Evolutionary conservation across 2,888 invertebrate species (phyloP), one percentile per base, ranked within the genome.

Genomic region (Spilarctia lutea): DNA sequence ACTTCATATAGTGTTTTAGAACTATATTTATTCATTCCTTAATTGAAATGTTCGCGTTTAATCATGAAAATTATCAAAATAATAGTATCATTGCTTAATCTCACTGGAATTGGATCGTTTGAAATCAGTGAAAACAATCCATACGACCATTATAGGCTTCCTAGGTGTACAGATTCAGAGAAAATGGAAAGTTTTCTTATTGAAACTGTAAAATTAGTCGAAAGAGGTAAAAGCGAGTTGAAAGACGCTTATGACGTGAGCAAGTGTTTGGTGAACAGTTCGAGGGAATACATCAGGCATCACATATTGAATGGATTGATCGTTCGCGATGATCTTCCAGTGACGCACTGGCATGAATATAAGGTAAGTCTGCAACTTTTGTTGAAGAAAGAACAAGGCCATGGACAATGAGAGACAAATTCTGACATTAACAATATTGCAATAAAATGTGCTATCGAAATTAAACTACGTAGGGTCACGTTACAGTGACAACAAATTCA

Each of bases 301-400:
- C 91, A 93, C 71, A 83, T 93, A 30, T 60, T 90, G 20, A 82
- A 89, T 39, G 91, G 92, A 10, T 78, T 95, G 45, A 80, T 94
- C 11, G 68, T 93, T 0, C 85, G 90, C 60, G 86, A 91, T 27
- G 81, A 91, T 52, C 75, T 94, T 0, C 90, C 93, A 0, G 90
- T 92, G 0, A 80, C 82, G 0, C 95, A 96, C 77, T 96, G 96
- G 96, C 78, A 89, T 20, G 91, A 93, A 77, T 96, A 91, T 83
- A 96, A 94, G 91, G 96, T 73, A 48, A 45, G 71, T 16, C 56
- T 52, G 2, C 24, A 0, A 52, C 24, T 52, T 35, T 35, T 35
- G 35, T 35, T 35, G 7, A 35, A 35, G 35, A 4, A 39, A 39
- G 39, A 39, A 39, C 10, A 2, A 35, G 35, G 3, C 35, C 4